phyloP scores from a whole-genome alignment of 1,140 invertebrate genomes.

The Bombus superbus region DNA sequence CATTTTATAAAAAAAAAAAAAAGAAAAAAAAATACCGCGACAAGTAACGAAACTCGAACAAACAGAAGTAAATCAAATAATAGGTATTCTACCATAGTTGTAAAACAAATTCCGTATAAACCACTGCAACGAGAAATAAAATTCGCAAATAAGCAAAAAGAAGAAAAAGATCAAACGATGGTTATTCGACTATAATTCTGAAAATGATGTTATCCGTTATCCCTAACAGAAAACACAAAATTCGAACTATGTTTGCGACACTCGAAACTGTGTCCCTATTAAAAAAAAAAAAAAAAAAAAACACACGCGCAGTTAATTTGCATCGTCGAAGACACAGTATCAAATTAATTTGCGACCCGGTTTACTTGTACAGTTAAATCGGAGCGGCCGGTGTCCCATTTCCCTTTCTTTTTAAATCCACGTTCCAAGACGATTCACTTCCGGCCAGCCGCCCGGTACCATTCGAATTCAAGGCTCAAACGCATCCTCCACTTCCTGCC shows the following conservation, averaged over 20 bases:
- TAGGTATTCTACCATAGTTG: too few relatives aligned
- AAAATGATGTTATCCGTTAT: neutral
- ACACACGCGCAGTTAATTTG: neutral
- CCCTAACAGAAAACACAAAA: neutral
- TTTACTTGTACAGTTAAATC: conserved; percentile 34
- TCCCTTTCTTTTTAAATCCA: conserved; percentile 52
- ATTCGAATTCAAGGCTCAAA: conserved; percentile 49
- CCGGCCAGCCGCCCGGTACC: conserved; percentile 35
- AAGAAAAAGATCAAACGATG: too few relatives aligned
- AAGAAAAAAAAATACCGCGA: too few relatives aligned
- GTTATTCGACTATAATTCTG: neutral
- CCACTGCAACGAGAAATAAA: too few relatives aligned
- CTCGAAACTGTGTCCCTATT: neutral
- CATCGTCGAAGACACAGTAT: neutral
- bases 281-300: neutral
- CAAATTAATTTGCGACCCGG: conserved; percentile 21
- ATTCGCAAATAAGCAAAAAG: neutral
- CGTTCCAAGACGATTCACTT: conserved; percentile 64
- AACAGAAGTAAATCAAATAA: too few relatives aligned
- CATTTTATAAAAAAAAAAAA: too few relatives aligned
- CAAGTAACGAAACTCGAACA: too few relatives aligned
- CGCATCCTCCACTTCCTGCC: conserved; percentile 51
- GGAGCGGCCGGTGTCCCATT: conserved; percentile 33
- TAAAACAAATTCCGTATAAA: too few relatives aligned
- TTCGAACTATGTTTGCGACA: neutral